A percentile compares a stretch with the other conserved stretches of the same genome.
Conservation (phyloP, 2,888 invertebrate species). For the Xanthorhoe spadicearia region DNA sequence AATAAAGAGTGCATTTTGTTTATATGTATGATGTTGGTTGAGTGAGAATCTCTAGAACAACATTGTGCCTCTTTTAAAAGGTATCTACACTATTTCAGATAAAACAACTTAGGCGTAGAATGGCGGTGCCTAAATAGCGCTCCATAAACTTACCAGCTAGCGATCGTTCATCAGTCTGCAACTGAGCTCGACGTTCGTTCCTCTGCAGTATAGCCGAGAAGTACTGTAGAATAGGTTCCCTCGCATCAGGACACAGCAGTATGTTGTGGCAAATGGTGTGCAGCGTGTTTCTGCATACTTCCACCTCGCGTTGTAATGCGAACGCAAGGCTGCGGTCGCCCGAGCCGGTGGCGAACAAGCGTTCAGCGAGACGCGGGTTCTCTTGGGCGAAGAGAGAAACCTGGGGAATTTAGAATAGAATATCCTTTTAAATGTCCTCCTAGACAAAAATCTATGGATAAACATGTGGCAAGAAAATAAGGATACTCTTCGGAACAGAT, state of each 20-base stretch:
- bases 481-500: too few relatives aligned
- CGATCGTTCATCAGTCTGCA: slow-evolving; percentile 94
- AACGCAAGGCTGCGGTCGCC: slow-evolving; percentile 88
- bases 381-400: slow-evolving; percentile 96
- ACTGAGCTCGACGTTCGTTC: slow-evolving; percentile 95
- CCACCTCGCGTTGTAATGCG: slow-evolving; percentile 91
- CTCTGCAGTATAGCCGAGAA: slow-evolving; percentile 90
- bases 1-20: too few relatives aligned
- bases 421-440: neutral
- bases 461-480: neutral
- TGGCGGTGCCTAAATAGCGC: too few relatives aligned
- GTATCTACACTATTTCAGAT: too few relatives aligned
- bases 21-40: too few relatives aligned
- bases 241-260: slow-evolving; percentile 91
- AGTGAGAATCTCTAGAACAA: too few relatives aligned
- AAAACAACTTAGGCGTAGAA: too few relatives aligned
- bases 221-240: slow-evolving; percentile 92
- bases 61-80: too few relatives aligned
- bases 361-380: slow-evolving; percentile 94
- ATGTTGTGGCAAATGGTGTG: slow-evolving; percentile 94
- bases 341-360: slow-evolving; percentile 83
- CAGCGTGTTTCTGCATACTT: slow-evolving; percentile 90
- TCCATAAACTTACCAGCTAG: slow-evolving; percentile 85
- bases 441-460: neutral
- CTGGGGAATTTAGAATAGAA: slow-evolving; percentile 46